Conservation (phyloP, 1,140 invertebrate species). For the Drosophila athabasca region DNA sequence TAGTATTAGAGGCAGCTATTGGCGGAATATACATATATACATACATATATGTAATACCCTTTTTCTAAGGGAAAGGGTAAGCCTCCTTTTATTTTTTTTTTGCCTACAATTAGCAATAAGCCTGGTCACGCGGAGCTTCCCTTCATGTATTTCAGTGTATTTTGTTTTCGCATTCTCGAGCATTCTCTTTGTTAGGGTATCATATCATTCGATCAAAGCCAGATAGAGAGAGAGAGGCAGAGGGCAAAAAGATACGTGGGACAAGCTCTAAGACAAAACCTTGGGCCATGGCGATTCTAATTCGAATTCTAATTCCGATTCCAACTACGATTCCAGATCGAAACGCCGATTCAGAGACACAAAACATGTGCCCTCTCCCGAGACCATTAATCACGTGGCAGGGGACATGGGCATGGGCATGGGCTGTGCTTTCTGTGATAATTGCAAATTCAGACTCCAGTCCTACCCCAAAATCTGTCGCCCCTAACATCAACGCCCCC, state of each 20-base stretch:
- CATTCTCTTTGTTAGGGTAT: too few relatives aligned
- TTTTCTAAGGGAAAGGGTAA: too few relatives aligned
- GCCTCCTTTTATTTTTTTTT: too few relatives aligned
- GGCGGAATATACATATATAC: too few relatives aligned
- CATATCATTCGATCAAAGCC: background rate
- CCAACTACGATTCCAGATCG: constrained; percentile 24
- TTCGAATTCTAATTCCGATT: constrained; percentile 14
- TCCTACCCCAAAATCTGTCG: background rate
- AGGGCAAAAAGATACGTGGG: background rate
- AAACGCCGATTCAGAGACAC: background rate
- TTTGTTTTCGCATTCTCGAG: too few relatives aligned
- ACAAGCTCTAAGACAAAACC: constrained; percentile 4
- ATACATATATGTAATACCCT: too few relatives aligned
- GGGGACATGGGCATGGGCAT: background rate
- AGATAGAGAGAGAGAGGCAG: background rate
- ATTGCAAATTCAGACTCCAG: constrained; percentile 20
- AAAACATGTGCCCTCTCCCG: constrained; percentile 8
- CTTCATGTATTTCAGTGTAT: too few relatives aligned
- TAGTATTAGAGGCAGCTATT: constrained; percentile 4
- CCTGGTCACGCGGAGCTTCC: too few relatives aligned
- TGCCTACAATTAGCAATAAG: too few relatives aligned
- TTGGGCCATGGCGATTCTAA: background rate
- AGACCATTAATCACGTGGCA: constrained; percentile 44
- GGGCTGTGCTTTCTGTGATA: constrained; percentile 7
- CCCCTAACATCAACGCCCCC: too few relatives aligned